Evolutionary conservation across 92 coral and sea anemone genomes (phyloP).

Genomic region (Actinernus sp.): DNA sequence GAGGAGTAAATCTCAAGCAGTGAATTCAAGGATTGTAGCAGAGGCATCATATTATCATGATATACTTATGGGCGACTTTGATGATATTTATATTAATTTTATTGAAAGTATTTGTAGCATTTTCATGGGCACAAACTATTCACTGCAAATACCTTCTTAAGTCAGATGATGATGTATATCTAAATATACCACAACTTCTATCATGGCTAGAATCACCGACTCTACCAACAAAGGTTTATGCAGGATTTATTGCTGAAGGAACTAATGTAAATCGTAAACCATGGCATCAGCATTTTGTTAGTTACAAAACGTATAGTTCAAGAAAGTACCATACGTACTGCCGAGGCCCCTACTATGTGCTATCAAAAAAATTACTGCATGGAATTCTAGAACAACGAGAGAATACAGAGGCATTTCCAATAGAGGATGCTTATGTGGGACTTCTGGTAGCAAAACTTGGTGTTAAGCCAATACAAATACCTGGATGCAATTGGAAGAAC

Average conservation of each 20-base stretch:
- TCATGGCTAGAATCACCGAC: not conserved
- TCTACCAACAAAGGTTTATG: not conserved
- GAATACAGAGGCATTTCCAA: not conserved
- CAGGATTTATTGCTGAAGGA: not conserved
- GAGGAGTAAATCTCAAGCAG: not conserved
- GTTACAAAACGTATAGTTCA: not conserved
- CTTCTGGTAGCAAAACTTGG: not conserved
- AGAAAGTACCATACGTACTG: not conserved
- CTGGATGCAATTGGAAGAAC: slow-evolving; percentile 1
- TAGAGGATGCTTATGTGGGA: slow-evolving; percentile 1
- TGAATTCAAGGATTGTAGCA: not conserved
- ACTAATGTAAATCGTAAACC: not conserved
- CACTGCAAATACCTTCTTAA: not conserved
- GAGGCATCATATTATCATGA: not conserved
- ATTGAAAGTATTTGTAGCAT: not conserved
- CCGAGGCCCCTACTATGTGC: not conserved
- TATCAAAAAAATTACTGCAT: not conserved
- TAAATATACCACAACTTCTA: not conserved
- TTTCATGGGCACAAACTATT: not conserved
- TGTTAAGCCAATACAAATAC: not conserved
- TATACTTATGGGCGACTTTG: not conserved
- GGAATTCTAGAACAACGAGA: not conserved
- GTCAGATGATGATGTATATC: not conserved
- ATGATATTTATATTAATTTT: not conserved
- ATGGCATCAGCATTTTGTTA: not conserved